Base-by-base conservation (phyloP, 1,140 invertebrate genomes). In the Drosophila sturtevanti region DNA sequence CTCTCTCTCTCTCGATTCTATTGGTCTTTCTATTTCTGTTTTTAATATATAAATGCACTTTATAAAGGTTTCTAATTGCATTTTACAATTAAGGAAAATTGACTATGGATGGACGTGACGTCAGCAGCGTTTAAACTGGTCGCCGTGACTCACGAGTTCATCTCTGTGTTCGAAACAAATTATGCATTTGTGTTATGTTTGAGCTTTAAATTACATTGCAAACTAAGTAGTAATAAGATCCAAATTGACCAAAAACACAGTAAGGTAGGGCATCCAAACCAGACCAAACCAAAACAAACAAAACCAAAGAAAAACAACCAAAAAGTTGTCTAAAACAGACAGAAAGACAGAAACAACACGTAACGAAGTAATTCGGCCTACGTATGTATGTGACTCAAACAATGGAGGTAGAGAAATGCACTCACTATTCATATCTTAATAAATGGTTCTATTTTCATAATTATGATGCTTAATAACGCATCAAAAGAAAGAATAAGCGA, bases 191-290 rank as follows among this genome's bases (percentile, higher is more conserved):
- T 73, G 63, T 38, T 34, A 63, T 74, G 63, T 56, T 44, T 67
- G 22, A 59, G 55, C 65, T 76, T 31, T 64, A 69, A 76, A 76
- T 76, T 76, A 76, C 72, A 63, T 37, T 59, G 18, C 14, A 41
- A 12, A 74, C 72, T 56, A 55, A 55, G 41, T 48, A 21, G 41
- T 48, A 48, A 12, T 18, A 18, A 9, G 41, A 11, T 31, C 27
- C 27, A 31, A 31, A 31, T 6, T 1, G 6, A 31, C 27, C 27
- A 6, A 31, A 31, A 31, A 31, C 7, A 4, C 27, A 31, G 27
- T n/a, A n/a, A n/a, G 27, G 27, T 6, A 31, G 27, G 27, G 27
- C 27, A 31, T 31, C 27, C 6, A 31, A 31, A 31, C n/a, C n/a
- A n/a, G n/a, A n/a, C n/a, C n/a, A n/a, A n/a, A n/a, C n/a, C n/a